Base-by-base conservation (phyloP, 1,140 invertebrate species). In the Drosophila pseudoobscura region DNA sequence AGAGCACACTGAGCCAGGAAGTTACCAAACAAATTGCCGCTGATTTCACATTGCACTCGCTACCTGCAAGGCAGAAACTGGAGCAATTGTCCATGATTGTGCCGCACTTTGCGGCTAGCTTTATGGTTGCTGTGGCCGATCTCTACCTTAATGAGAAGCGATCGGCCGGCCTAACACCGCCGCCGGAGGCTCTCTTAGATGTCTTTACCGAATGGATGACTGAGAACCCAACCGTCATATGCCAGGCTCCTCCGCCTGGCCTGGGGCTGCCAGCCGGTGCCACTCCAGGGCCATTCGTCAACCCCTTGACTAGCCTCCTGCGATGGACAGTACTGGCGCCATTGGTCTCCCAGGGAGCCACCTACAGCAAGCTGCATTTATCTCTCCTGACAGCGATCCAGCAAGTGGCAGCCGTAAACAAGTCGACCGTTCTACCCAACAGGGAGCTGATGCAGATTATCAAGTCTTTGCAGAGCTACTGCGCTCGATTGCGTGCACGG, bases 81-180 rank as follows among this genome's bases (percentile, higher is more conserved):
- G 94, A 94, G 78, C 93, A 94, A 50, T 87, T 97, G 45, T 95
- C 96, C 1, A 92, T 92, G 68, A 93, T 95, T 9, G 95, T 95
- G 2, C 95, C 96, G 6, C 94, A 91, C 22, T 91, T 97, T 92
- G 95, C 95, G 2, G 94, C 96, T 0, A 96, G 96, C 91, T 95
- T 97, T 74, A 93, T 97, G 56, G 96, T 96, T 9, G 95, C 96
- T 0, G 94, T 96, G 35, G 94, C 95, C n/a, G 95, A 97, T 82
- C 93, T 96, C 47, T 96, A 96, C 79, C 91, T 92, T 13, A 91
- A 90, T 39, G 91, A 92, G 5, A 79, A 83, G 35, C 91, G 91
- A 17, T 69, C 70, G 3, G 71, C 75, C 11, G 24, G 43, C 2
- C 85, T 93, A 52, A 92, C 91, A 47, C 92, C 94, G 47, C 94